Percentiles rank a stretch among this genome's conserved stretches.
Conservation (phyloP, 2,888 invertebrate genomes). For the Dynastes grantii region DNA sequence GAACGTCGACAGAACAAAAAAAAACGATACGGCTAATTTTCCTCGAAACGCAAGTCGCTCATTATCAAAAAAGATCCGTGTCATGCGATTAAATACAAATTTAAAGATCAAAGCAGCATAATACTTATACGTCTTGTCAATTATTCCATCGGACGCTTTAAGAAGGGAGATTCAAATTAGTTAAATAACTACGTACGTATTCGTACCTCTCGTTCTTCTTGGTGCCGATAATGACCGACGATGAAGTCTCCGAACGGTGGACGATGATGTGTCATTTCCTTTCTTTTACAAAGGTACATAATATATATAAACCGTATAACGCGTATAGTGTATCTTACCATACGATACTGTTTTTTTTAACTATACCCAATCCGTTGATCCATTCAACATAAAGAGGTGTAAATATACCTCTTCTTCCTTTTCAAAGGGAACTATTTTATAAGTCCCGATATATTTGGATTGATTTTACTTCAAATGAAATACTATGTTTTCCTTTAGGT, state of each 20-base stretch:
- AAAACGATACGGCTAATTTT: conserved; percentile 53
- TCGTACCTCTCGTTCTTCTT: conserved; percentile 2
- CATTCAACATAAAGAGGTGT: no score
- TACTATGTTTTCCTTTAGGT: no score
- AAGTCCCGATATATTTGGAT: no score
- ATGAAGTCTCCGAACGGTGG: conserved; percentile 9
- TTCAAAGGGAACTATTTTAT: no score
- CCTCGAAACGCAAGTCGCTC: conserved; percentile 47
- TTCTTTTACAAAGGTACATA: conserved; percentile 17
- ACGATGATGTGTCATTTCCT: conserved; percentile 42
- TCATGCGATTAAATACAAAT: conserved; percentile 54
- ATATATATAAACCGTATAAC: background rate
- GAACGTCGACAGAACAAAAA: conserved; percentile 6
- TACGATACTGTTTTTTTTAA: no score
- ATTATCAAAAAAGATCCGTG: conserved; percentile 51
- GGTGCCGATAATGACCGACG: conserved; percentile 23
- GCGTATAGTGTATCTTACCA: background rate
- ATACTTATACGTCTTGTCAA: conserved; percentile 49
- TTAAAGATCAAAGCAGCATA: conserved; percentile 52
- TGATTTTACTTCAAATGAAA: no score
- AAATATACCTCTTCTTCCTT: no score
- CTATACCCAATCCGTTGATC: no score
- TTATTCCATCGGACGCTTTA: conserved; percentile 45
- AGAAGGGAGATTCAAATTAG: conserved; percentile 49
- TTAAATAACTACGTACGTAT: conserved; percentile 44